A percentile compares a stretch with the other conserved stretches of the same genome.
Evolutionary conservation across 2,888 invertebrate genomes (phyloP).

Genomic region (Icerya purchasi): DNA sequence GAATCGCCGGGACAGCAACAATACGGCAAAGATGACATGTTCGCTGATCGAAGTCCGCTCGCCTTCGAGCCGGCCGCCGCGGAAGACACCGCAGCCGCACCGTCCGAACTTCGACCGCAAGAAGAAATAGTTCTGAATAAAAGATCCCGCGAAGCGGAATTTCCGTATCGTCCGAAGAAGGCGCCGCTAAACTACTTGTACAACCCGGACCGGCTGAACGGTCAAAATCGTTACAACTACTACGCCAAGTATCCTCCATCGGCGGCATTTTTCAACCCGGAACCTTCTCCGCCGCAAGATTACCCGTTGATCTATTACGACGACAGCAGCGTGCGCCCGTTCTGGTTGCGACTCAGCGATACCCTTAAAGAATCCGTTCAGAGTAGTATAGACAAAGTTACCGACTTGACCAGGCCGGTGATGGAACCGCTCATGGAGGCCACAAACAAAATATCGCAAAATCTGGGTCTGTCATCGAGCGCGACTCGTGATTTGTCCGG

Average conservation of each 20-base stretch:
- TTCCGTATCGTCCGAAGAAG: conserved; percentile 17
- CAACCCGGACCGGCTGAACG: conserved; percentile 19
- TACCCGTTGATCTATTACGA: conserved; percentile 13
- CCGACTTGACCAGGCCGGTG: conserved; percentile 41
- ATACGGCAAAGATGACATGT: conserved; percentile 32
- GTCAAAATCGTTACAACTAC: conserved; percentile 19
- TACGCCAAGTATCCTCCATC: conserved; percentile 6
- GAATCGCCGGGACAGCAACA: conserved; percentile 20
- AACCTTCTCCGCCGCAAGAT: background rate
- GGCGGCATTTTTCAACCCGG: background rate
- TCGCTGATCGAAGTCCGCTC: conserved; percentile 36
- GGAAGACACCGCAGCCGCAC: conserved; percentile 18
- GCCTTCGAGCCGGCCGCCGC: conserved; percentile 25
- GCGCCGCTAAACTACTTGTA: conserved; percentile 12
- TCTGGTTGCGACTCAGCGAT: conserved; percentile 52
- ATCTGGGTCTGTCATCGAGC: conserved; percentile 35
- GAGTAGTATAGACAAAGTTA: conserved; percentile 44
- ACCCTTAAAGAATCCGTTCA: conserved; percentile 49
- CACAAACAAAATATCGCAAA: conserved; percentile 55
- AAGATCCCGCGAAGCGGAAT: conserved; percentile 3
- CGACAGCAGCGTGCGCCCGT: conserved; percentile 30
- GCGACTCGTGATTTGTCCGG: conserved; percentile 21
- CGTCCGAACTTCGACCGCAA: conserved; percentile 11
- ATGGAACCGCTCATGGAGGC: conserved; percentile 55
- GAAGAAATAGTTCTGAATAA: conserved; percentile 1